Conservation (phyloP, 2,797 vertebrate genomes). For the Enteromius argenteus region DNA sequence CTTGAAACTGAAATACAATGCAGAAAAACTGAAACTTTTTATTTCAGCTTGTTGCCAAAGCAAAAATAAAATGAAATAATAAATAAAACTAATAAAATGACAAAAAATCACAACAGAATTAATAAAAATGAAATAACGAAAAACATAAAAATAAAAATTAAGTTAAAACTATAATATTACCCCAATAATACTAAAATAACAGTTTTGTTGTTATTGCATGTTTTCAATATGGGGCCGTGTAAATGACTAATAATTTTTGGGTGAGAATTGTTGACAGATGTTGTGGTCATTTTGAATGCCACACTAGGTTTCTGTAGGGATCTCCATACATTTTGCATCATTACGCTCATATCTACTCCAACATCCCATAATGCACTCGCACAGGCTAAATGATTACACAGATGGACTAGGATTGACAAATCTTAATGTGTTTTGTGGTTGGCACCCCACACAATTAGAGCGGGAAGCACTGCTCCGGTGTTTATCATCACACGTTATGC, state of each 20-base stretch:
- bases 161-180: not conserved
- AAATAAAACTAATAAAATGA: no score
- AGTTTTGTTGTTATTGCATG: not conserved
- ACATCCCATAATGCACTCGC: not conserved
- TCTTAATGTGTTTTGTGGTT: not conserved
- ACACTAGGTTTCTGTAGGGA: not conserved
- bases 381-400: conserved; percentile 21
- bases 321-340: not conserved
- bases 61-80: no score
- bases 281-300: conserved; percentile 5
- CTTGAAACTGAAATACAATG: not conserved
- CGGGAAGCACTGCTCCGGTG: conserved; percentile 2
- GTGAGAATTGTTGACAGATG: not conserved
- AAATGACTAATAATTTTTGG: not conserved
- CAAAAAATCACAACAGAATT: not conserved
- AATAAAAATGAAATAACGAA: not conserved
- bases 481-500: conserved; percentile 15
- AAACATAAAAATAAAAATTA: not conserved
- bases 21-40: not conserved
- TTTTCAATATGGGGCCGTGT: not conserved
- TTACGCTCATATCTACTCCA: conserved; percentile 1
- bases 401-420: not conserved
- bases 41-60: no score
- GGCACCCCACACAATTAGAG: conserved; percentile 1
- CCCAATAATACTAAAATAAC: not conserved